phyloP scores from a whole-genome alignment of 2,888 invertebrate genomes.

The Blastobasis adustella region DNA sequence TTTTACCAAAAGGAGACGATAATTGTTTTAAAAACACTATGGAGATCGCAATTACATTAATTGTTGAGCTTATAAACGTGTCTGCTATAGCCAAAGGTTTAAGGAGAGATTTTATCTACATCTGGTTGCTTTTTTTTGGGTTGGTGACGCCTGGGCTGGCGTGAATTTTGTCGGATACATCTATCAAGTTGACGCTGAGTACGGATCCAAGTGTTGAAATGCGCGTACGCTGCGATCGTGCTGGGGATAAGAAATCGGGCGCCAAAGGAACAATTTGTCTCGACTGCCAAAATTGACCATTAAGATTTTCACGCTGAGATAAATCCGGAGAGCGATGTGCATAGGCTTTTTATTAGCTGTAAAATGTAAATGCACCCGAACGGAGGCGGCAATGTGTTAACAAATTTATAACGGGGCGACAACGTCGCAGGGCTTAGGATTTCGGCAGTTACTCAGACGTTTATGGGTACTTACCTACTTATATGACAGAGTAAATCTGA shows the following conservation, averaged over 20 bases:
- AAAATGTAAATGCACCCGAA: neutral
- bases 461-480: no score
- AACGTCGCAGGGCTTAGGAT: neutral
- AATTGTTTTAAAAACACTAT: no score
- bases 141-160: no score
- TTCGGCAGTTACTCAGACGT: neutral
- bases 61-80: no score
- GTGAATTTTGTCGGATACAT: slow-evolving; percentile 25
- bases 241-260: slow-evolving; percentile 43
- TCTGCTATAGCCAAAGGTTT: no score
- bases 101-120: no score
- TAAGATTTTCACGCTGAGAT: slow-evolving; percentile 46
- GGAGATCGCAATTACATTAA: no score
- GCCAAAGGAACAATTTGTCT: slow-evolving; percentile 61
- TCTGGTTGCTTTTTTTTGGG: no score
- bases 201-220: slow-evolving; percentile 36
- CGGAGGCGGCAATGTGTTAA: neutral
- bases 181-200: slow-evolving; percentile 23
- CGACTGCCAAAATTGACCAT: slow-evolving; percentile 45
- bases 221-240: slow-evolving; percentile 34
- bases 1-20: no score
- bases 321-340: slow-evolving; percentile 29
- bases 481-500: no score
- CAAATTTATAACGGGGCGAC: neutral
- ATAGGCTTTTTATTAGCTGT: slow-evolving; percentile 16